Base-by-base conservation (phyloP, 2,113 vertebrate genomes). In the Pachycephala philippinensis region DNA sequence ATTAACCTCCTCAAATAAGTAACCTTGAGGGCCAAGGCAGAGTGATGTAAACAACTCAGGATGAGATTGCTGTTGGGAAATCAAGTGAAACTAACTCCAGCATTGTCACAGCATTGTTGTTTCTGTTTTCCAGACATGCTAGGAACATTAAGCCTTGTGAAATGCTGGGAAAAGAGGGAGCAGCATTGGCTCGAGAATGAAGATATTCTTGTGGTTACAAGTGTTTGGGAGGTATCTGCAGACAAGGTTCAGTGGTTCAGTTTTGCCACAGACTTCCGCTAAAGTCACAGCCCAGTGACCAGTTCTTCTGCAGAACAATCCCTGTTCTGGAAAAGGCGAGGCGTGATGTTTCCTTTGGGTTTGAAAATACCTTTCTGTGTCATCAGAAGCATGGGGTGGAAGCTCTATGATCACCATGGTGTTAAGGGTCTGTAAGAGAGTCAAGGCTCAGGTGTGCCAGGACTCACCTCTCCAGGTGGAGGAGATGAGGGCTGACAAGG, bases 141-240 rank as follows among this genome's bases (percentile, higher is more conserved):
- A 30, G 45, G 66, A 93, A 75, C 33, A 39, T 57, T 53, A 49
- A 52, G 11, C 42, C 63, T 91, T 83, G 33, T 89, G 79, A 91
- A 95, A 85, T 42, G 23, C 31, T 79, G 66, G 30, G 19, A 71
- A 45, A 92, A 83, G 39, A 74, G 47, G 63, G 63, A 91, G 18
- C 49, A 69, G n/a, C 0, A 0, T 7, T 47, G 33, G 54, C 53
- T 72, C 0, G 0, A 50, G 45, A 72, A 68, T 1, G 2, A 93
- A 87, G 82, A 35, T 50, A 23, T 68, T 91, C 50, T 40, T 82
- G 59, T 45, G 78, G 72, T 78, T 89, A 39, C 35, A 78, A 74
- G 31, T 17, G 11, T 40, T 70, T 72, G 53, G 54, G 49, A 83
- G 53, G 35, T 56, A 47, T 83, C 65, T 69, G 89, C 70, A 87